Evolutionary conservation across 2,797 vertebrate genomes (phyloP), one percentile per base, ranked within the genome.

Genomic region (Betta splendens): DNA sequence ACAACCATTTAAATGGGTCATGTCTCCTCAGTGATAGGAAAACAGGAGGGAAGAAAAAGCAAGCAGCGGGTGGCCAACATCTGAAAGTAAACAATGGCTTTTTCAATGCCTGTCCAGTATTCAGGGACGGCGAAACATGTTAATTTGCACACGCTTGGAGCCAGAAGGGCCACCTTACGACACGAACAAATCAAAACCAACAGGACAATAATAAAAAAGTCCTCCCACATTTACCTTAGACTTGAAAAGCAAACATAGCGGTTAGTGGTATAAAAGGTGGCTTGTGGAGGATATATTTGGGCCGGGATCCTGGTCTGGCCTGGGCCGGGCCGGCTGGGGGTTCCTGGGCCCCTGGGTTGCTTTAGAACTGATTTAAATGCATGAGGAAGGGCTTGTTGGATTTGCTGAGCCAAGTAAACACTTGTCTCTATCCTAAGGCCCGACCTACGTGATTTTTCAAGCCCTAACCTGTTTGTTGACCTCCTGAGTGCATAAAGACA

Each of bases 1-100:
- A 92, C 91, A 93, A 89, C 89, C 91, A 87, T 92, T 92, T 89
- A 93, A 93, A 91, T 89, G 89, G 91, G 91, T 92, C 92, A 92
- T 91, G 91, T 91, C 88, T 91, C 78, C 76, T 81, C 75, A 77
- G 82, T 82, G 72, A 90, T 88, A 59, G 83, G 81, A 86, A 89
- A 91, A 88, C 89, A 80, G 75, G 84, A 65, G 84, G 79, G 75
- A 80, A 84, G 82, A 85, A 84, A 84, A 87, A 86, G 81, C 79
- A 68, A 82, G 79, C 77, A 84, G 87, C 80, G 80, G 89, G 90
- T 88, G 89, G 87, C 79, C 69, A 87, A 75, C 77, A 89, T 88
- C 83, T 87, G 84, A 92, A 92, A 84, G 85, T 87, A 86, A 91
- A 92, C 89, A 88, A 85, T 88, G 77, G 86, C 66, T 49, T 84